Evolutionary conservation across 2,113 vertebrate species (phyloP).

Genomic region (Pituophis catenifer): DNA sequence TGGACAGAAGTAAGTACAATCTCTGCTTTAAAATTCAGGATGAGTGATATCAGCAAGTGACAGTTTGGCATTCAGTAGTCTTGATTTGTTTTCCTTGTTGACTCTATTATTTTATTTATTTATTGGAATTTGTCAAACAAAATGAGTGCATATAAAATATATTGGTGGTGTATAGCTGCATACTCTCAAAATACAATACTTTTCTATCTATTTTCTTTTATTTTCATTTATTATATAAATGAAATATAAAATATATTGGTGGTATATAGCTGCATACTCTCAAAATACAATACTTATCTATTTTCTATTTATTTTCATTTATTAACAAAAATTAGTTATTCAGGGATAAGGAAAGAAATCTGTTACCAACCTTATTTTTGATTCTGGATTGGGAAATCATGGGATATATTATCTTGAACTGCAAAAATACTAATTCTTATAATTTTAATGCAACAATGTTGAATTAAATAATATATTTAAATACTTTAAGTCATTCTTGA

Average conservation of each 20-base stretch:
- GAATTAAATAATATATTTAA: not conserved
- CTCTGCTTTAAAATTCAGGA: constrained; percentile 1
- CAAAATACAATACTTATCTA: not conserved
- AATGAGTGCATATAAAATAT: not conserved
- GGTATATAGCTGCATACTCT: not conserved
- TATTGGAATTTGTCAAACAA: no score
- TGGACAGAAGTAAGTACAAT: constrained; percentile 89
- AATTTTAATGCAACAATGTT: not conserved
- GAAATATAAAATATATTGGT: not conserved
- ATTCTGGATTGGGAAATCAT: not conserved
- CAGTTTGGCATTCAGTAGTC: not conserved
- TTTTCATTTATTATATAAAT: no score
- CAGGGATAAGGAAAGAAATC: not conserved
- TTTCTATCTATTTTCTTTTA: not conserved
- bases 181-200: not conserved
- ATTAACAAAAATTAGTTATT: not conserved
- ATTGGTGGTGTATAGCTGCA: not conserved
- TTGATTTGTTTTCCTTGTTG: not conserved
- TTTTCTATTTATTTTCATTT: not conserved
- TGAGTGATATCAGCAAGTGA: not conserved
- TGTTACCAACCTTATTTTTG: not conserved
- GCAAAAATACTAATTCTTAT: not conserved
- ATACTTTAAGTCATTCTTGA: not conserved
- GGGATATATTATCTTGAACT: not conserved
- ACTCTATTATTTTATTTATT: not conserved